Evolutionary conservation across 2,888 invertebrate species (phyloP), one percentile per base, ranked within the genome.

Genomic region (Alviniconcha strummeri): DNA sequence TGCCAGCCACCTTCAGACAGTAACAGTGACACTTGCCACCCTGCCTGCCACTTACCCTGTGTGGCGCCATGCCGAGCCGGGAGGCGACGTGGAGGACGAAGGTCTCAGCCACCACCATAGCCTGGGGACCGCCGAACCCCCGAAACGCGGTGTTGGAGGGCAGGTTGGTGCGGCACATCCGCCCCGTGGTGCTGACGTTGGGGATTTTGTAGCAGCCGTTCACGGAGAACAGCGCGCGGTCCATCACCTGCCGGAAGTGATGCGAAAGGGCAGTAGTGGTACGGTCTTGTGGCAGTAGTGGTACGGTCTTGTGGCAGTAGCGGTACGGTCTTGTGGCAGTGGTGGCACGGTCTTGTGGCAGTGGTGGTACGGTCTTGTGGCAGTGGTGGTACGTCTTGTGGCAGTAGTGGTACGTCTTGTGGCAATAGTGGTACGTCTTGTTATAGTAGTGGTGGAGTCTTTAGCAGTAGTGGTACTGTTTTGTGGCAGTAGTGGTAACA

Each of bases 61-160:
- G 94, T 8, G 95, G 94, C 88, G 96, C 95, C 88, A 96, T 95
- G 0, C 95, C 95, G n/a, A 97, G 94, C 89, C 95, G 95, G 67
- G 95, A 95, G 4, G 98, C 97, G 17, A 91, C 83, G 13, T 88
- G 85, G 55, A 86, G 83, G 60, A 91, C 86, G 17, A 85, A 85
- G 5, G 83, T 82, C 78, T 91, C 90, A 0, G 84, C 81, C 13
- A 90, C 82, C 72, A 90, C 80, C 87, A 88, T 87, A 11, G 84
- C 88, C 84, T 91, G 91, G 11, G 90, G 90, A 54, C 83, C 87
- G 55, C 91, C 91, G 86, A 90, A 91, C 4, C 91, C 92, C n/a
- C 98, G 95, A 91, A 98, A 98, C 0, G 98, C 98, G 0, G 98
- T 98, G 92, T 97, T 98, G 0, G 98, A 97, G 0, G 97, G 96